Evolutionary conservation across 2,113 vertebrate genomes (phyloP).

Genomic region (Lophochroa leadbeateri): DNA sequence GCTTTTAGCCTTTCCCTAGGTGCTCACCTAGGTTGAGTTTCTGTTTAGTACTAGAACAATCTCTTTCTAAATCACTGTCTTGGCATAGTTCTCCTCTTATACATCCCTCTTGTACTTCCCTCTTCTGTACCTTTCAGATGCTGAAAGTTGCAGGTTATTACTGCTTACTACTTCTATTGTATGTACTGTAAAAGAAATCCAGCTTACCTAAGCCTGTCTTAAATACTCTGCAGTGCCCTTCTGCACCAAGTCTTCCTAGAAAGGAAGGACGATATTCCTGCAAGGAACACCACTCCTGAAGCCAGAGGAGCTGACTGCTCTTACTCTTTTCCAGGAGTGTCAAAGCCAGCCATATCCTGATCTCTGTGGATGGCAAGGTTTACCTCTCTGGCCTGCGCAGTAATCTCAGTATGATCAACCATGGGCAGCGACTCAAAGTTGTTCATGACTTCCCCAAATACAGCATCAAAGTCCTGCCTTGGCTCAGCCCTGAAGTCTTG

Average conservation of each 20-base stretch:
- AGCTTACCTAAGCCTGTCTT: background rate
- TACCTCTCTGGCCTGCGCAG: constrained; percentile 93
- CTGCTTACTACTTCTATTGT: background rate
- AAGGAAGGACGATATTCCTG: background rate
- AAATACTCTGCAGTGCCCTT: background rate
- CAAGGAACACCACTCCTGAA: background rate
- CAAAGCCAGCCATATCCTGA: constrained; percentile 95
- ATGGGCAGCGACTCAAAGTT: constrained; percentile 89
- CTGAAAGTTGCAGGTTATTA: background rate
- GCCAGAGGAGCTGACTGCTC: background rate
- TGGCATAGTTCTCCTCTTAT: background rate
- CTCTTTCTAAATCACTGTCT: background rate
- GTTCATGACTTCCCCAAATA: constrained; percentile 97
- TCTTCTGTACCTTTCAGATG: background rate
- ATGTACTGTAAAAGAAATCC: background rate
- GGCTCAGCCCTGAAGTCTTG: constrained; percentile 96
- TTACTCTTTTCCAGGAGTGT: constrained; percentile 82
- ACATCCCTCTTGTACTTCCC: background rate
- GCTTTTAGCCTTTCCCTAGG: background rate
- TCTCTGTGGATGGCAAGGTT: constrained; percentile 92
- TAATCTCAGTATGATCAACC: constrained; percentile 94
- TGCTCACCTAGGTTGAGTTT: background rate
- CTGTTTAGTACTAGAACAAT: background rate
- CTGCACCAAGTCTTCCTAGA: background rate
- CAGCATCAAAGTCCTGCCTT: constrained; percentile 92